Evolutionary conservation across 1,140 invertebrate species (phyloP).

Genomic region (Cryptotermes secundus): DNA sequence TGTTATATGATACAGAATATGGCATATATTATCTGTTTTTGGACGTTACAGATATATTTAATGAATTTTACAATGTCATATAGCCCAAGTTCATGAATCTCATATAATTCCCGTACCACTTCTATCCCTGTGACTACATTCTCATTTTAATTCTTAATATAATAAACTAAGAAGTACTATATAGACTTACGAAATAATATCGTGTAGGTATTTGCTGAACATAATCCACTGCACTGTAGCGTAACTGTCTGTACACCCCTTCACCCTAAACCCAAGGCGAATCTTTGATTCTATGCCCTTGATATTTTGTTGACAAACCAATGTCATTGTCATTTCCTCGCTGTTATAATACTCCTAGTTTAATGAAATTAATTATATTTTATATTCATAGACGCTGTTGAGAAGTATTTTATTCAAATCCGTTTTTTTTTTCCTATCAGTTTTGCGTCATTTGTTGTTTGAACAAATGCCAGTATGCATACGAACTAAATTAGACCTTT

Average conservation of each 20-base stretch:
- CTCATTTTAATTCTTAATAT: not conserved
- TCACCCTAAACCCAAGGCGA: not conserved
- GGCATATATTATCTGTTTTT: not conserved
- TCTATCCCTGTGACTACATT: not conserved
- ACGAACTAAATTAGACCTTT: no score
- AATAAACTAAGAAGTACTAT: conserved; percentile 2
- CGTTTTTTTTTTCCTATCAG: no score
- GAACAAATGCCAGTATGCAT: no score
- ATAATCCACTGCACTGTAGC: no score
- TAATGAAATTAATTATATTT: no score
- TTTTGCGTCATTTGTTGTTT: no score
- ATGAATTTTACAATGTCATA: no score
- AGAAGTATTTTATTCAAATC: no score
- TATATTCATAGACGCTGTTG: no score
- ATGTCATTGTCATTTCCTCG: not conserved
- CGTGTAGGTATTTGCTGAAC: not conserved
- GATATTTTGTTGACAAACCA: not conserved
- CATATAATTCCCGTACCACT: not conserved
- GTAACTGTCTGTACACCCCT: not conserved
- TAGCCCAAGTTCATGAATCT: no score
- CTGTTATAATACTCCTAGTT: no score
- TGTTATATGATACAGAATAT: not conserved
- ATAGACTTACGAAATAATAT: not conserved
- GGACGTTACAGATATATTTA: not conserved
- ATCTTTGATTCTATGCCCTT: not conserved